A percentile compares a stretch with the other conserved stretches of the same genome.
Conservation (phyloP, 2,888 invertebrate species). For the Atethmia centrago region DNA sequence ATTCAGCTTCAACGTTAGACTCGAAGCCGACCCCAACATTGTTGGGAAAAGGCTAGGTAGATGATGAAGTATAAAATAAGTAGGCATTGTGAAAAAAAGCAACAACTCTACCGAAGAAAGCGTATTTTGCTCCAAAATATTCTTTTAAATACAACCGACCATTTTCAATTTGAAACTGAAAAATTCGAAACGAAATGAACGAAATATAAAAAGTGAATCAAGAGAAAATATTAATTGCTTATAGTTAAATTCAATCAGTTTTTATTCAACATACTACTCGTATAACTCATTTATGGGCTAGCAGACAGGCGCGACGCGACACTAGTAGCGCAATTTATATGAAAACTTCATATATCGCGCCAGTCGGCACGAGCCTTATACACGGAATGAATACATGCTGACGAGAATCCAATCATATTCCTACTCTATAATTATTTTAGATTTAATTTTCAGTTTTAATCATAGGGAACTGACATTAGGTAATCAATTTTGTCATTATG, state of each 20-base stretch:
- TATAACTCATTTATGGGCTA: no score
- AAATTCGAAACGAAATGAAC: neutral
- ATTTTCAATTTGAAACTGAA: conserved; percentile 9
- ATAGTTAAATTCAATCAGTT: conserved; percentile 9
- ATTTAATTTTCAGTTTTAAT: conserved; percentile 5
- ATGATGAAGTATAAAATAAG: no score
- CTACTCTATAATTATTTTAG: conserved; percentile 24
- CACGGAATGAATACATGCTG: conserved; percentile 28
- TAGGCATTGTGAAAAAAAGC: neutral
- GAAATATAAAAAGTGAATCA: conserved; percentile 20
- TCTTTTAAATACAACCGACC: neutral
- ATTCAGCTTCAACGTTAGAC: no score
- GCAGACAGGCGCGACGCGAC: no score
- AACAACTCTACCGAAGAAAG: neutral
- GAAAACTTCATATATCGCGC: no score
- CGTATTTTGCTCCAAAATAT: neutral
- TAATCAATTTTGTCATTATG: neutral
- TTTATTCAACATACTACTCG: conserved; percentile 25
- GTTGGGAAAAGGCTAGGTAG: no score
- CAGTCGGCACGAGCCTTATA: no score
- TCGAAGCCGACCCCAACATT: no score
- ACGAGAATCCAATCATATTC: conserved; percentile 22
- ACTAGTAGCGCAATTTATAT: no score
- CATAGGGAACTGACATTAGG: conserved; percentile 1
- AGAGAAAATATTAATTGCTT: conserved; percentile 25